Percentiles rank a stretch among this genome's conserved stretches.
These are phyloP conservation scores for Tachysurus vachellii DNA, from an alignment of 2,113 vertebrate species.

Conservation along the genomic window DNA sequence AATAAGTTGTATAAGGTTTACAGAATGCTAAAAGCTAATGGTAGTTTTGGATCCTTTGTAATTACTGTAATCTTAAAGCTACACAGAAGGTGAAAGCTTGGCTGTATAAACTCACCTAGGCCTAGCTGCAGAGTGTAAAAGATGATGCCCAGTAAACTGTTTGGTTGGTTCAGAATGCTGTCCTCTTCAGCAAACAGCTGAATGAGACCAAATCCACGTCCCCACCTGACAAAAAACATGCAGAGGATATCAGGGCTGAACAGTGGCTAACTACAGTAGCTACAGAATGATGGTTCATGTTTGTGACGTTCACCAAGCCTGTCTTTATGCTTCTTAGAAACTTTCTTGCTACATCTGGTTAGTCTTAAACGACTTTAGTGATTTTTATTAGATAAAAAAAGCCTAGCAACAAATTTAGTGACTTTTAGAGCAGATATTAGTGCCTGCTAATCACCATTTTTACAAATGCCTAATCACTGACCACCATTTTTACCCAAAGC, in stretches of 20 bases:
- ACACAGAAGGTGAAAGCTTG: neutral
- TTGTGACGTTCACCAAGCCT: too few relatives aligned
- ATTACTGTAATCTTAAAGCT: neutral
- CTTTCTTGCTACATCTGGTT: neutral
- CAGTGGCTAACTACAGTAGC: neutral
- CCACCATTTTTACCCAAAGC: neutral
- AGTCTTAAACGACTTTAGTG: neutral
- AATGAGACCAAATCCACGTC: conserved; percentile 86
- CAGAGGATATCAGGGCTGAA: neutral
- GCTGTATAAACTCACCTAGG: conserved; percentile 69
- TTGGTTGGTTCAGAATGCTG: conserved; percentile 85
- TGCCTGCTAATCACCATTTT: too few relatives aligned
- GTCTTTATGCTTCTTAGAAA: neutral
- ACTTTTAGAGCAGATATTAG: neutral
- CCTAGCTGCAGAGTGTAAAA: conserved; percentile 83
- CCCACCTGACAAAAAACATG: conserved; percentile 75
- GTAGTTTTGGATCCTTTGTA: neutral
- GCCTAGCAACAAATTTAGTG: neutral
- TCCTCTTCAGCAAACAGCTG: conserved; percentile 73
- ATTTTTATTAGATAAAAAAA: neutral
- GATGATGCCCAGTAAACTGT: conserved; percentile 85
- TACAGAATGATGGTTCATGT: neutral
- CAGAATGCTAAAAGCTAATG: neutral
- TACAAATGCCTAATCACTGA: neutral
- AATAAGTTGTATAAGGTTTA: neutral